Evolutionary conservation across 1,140 invertebrate species (phyloP), one percentile per base, ranked within the genome.

Genomic region (Dinothrombium tinctorium): DNA sequence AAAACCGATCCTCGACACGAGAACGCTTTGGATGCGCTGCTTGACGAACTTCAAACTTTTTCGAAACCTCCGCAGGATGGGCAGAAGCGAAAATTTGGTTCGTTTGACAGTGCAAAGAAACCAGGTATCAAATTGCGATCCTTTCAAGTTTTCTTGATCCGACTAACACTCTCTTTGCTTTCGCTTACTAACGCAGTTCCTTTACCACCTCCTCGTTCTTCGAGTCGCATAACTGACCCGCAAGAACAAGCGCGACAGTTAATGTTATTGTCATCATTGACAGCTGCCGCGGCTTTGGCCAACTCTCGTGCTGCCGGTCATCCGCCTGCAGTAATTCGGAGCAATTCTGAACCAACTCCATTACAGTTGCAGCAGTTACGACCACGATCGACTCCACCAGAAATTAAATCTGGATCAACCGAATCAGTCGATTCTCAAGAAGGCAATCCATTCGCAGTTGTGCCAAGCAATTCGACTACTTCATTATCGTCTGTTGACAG

Each of bases 11-110:
- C 32, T 7, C 67, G 59, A 67, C 62, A 73, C 67, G 78, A 83
- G 72, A 84, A 82, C 72, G 76, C 79, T 70, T 76, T 86, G 73
- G 80, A 87, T 73, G 76, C 77, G 72, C 60, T 87, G 73, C 59
- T 87, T 78, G 79, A 84, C 56, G 81, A 87, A 59, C 64, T 84
- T 36, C 76, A 83, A 56, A 82, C 78, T 8, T 81, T 81, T 42
- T 48, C 54, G 11, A 52, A 52, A 24, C 51, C 50, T 12, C 20
- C 29, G 15, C 17, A 12, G 1, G 29, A 32, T 7, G 17, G 29
- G 12, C 29, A 32, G 17, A 5, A 17, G 12, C 29, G 29, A 5
- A n/a, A n/a, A n/a, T 32, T 12, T 12, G 29, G 29, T 14, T 32
- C 29, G 17, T 12, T 32, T 32, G 29, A 32, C 17, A 14, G n/a